phyloP scores from a whole-genome alignment of 2,888 invertebrate species.

The Tiliacea aurago region DNA sequence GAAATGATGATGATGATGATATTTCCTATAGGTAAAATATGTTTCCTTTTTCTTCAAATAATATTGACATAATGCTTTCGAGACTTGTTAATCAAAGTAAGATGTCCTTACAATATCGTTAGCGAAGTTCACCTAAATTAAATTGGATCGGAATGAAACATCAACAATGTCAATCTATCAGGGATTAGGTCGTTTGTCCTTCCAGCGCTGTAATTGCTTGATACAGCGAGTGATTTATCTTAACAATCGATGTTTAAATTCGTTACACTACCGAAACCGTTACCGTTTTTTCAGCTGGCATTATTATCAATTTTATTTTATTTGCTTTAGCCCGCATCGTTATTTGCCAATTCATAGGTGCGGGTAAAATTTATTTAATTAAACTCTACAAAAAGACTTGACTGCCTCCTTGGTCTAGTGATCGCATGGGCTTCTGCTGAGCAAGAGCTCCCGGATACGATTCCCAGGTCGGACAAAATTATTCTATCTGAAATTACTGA shows the following conservation, averaged over 20 bases:
- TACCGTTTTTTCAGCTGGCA: not conserved
- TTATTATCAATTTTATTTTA: not conserved
- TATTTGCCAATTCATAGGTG: not conserved
- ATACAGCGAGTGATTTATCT: constrained; percentile 55
- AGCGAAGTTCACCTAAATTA: constrained; percentile 29
- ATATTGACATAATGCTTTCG: not conserved
- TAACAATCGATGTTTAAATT: constrained; percentile 17
- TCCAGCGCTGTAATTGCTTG: constrained; percentile 59
- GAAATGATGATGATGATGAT: too few species aligned
- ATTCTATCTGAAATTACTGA: too few species aligned
- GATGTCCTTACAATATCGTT: constrained; percentile 3
- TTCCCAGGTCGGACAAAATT: too few species aligned
- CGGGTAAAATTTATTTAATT: not conserved
- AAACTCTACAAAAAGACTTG: too few species aligned
- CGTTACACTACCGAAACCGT: not conserved
- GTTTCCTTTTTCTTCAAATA: not conserved
- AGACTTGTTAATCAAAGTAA: constrained; percentile 33
- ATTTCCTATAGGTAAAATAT: not conserved
- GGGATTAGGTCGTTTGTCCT: constrained; percentile 51
- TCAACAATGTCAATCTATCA: constrained; percentile 54
- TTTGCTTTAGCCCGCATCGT: constrained; percentile 11
- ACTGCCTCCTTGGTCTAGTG: too few species aligned
- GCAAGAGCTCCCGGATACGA: too few species aligned
- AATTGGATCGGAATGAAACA: constrained; percentile 52
- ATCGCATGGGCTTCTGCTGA: too few species aligned